phyloP scores from a whole-genome alignment of 2,113 vertebrate genomes.

The Atherinomorus stipes region DNA sequence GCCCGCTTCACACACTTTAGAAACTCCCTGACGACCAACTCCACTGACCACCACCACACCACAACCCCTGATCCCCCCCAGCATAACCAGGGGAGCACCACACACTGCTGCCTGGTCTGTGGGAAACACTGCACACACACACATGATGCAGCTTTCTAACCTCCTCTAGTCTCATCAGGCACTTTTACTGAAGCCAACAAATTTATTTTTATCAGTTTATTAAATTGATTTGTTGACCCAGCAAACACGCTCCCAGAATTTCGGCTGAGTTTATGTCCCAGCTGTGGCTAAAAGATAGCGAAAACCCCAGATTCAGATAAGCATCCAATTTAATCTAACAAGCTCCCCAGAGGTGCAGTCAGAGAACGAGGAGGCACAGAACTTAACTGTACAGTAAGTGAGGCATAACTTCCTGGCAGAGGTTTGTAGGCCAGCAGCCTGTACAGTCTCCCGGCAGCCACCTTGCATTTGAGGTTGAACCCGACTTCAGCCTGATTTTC shows the following conservation, averaged over 20 bases:
- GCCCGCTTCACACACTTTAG: no score
- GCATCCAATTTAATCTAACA: neutral
- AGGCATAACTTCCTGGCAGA: slow-evolving; percentile 5
- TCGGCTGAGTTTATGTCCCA: neutral
- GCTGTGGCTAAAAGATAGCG: neutral
- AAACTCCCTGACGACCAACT: no score
- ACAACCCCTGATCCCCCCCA: no score
- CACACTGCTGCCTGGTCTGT: no score
- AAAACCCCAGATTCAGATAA: slow-evolving; percentile 9
- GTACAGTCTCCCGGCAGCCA: neutral
- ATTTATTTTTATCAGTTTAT: neutral
- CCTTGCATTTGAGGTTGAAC: slow-evolving; percentile 35
- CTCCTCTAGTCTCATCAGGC: neutral
- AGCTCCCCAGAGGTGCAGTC: neutral
- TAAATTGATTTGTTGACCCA: neutral
- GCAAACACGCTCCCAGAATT: neutral
- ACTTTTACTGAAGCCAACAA: neutral
- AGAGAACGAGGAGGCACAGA: neutral
- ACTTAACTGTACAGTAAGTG: neutral
- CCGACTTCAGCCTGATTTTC: slow-evolving; percentile 25
- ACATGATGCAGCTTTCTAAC: no score
- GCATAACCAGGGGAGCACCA: no score
- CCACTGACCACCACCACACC: no score
- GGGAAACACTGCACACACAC: no score
- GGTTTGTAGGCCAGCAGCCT: slow-evolving; percentile 28